Conservation (phyloP, 1,140 invertebrate genomes). For the Caenorhabditis remanei region DNA sequence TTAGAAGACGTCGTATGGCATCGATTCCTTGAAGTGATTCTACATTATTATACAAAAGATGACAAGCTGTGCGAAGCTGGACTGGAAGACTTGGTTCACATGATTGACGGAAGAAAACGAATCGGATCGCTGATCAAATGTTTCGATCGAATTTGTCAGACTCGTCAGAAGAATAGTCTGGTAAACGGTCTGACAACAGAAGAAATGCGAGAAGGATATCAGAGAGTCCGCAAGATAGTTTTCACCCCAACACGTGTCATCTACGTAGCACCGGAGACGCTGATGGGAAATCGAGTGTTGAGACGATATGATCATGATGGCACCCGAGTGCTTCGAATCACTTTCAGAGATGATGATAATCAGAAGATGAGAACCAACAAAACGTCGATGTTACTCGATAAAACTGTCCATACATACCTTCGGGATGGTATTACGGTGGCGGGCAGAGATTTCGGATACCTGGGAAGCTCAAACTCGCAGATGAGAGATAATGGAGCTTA, state of each 20-base stretch:
- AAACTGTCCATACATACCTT: slow-evolving; percentile 13
- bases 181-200: slow-evolving; percentile 13
- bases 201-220: slow-evolving; percentile 26
- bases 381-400: slow-evolving; percentile 4
- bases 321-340: slow-evolving; percentile 69
- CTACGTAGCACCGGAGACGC: slow-evolving; percentile 70
- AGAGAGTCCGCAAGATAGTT: slow-evolving; percentile 63
- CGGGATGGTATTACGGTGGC: slow-evolving; percentile 16
- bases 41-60: slow-evolving; percentile 25
- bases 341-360: slow-evolving; percentile 67
- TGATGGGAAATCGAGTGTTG: slow-evolving; percentile 71
- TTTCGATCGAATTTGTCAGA: slow-evolving; percentile 35
- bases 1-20: neutral
- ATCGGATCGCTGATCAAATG: slow-evolving; percentile 53
- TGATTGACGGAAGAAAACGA: slow-evolving; percentile 60
- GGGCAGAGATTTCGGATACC: slow-evolving; percentile 62
- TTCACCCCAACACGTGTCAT: slow-evolving; percentile 72
- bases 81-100: slow-evolving; percentile 50
- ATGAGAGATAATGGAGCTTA: slow-evolving; percentile 75
- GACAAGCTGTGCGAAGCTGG: slow-evolving; percentile 34
- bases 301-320: slow-evolving; percentile 67
- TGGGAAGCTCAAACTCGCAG: slow-evolving; percentile 76
- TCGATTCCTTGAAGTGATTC: slow-evolving; percentile 40
- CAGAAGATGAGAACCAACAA: slow-evolving; percentile 40
- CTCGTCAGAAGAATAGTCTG: slow-evolving; percentile 18